Evolutionary conservation across 1,140 invertebrate genomes (phyloP).

Genomic region (Heliconius nattereri): DNA sequence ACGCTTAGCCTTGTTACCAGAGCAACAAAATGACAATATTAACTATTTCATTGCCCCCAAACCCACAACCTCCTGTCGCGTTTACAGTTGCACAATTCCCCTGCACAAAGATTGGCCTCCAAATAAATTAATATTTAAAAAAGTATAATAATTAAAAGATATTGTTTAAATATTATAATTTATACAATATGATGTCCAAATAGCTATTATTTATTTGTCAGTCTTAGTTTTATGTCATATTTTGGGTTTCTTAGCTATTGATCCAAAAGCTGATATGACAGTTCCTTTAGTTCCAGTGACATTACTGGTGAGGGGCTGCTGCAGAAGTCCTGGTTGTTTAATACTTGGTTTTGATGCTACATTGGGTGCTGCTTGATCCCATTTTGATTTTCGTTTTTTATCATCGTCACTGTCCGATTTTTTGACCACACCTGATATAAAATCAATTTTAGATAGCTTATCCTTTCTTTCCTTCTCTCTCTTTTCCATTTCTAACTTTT

Average conservation of each 20-base stretch:
- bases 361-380: conserved; percentile 91
- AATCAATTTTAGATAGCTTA: conserved; percentile 92
- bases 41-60: too few relatives aligned
- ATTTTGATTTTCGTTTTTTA: conserved; percentile 92
- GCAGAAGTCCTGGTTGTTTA: conserved; percentile 84
- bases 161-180: background rate
- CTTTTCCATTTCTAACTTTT: conserved; percentile 96
- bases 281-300: conserved; percentile 92
- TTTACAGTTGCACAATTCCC: too few relatives aligned
- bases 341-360: conserved; percentile 77
- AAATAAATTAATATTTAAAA: too few relatives aligned
- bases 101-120: too few relatives aligned
- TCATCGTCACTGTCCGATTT: conserved; percentile 86
- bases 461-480: conserved; percentile 95
- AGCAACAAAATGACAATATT: too few relatives aligned
- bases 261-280: conserved; percentile 93
- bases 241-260: conserved; percentile 89
- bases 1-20: too few relatives aligned
- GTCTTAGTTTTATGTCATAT: conserved; percentile 54
- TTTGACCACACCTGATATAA: conserved; percentile 91
- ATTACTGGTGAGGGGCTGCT: conserved; percentile 87
- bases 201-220: conserved; percentile 10
- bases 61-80: too few relatives aligned
- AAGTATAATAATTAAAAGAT: too few relatives aligned
- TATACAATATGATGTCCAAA: background rate